A percentile compares a stretch with the other conserved stretches of the same genome.
Evolutionary conservation across 2,797 vertebrate genomes (phyloP).

Genomic region (Perodicticus potto): DNA sequence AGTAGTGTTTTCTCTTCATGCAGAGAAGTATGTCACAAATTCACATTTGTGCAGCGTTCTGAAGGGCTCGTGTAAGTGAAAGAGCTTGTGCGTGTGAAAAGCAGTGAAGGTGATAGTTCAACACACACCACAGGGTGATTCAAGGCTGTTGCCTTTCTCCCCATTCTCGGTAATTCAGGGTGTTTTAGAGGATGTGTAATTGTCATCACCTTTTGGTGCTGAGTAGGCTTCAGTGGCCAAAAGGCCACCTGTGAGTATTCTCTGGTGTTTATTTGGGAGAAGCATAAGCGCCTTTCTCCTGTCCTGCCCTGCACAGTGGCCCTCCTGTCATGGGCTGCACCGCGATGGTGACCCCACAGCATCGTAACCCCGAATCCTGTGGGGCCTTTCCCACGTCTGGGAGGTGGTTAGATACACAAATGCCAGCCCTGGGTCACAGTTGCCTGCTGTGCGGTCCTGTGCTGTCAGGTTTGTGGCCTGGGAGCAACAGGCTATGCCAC

Average conservation of each 20-base stretch:
- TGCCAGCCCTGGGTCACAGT: not conserved
- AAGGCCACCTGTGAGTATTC: not conserved
- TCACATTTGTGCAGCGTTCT: not conserved
- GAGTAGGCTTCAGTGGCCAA: not conserved
- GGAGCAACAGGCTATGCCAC: not conserved
- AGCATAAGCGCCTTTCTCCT: not conserved
- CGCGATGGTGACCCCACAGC: not conserved
- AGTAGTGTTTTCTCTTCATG: conserved; percentile 37
- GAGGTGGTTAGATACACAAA: not conserved
- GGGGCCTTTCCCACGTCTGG: not conserved
- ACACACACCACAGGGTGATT: not conserved
- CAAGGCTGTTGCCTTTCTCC: not conserved
- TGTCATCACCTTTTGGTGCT: not conserved
- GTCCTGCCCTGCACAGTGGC: not conserved
- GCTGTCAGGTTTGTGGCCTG: not conserved
- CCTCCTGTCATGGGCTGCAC: not conserved
- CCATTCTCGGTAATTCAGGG: not conserved
- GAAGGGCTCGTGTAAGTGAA: not conserved
- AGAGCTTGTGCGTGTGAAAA: not conserved
- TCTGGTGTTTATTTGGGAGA: not conserved
- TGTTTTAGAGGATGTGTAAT: not conserved
- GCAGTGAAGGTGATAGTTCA: not conserved
- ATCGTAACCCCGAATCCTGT: not conserved
- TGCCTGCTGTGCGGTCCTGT: not conserved
- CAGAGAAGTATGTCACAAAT: not conserved